A percentile compares a stretch with the other conserved stretches of the same genome.
phyloP scores from a whole-genome alignment of 2,113 vertebrate genomes.

The Python bivittatus region DNA sequence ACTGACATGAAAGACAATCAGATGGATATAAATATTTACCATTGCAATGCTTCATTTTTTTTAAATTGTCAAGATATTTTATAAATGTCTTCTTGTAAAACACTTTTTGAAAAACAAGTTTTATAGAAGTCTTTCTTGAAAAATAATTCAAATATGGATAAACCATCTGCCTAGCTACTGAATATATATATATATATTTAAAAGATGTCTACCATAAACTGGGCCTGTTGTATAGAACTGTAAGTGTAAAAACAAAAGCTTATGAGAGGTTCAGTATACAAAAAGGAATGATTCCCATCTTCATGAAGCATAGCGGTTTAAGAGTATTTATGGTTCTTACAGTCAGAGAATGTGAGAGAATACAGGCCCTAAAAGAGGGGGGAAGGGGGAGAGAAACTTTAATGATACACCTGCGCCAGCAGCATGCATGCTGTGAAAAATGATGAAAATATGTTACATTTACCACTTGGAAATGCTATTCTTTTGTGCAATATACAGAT shows the following conservation, averaged over 20 bases:
- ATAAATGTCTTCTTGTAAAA: too few species aligned
- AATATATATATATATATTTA: conserved; percentile 8
- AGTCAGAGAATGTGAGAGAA: background rate
- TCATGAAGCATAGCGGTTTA: background rate
- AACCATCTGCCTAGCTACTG: background rate
- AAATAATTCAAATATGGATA: conserved; percentile 11
- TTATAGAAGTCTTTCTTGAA: background rate
- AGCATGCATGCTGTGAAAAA: conserved; percentile 17
- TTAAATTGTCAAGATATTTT: background rate
- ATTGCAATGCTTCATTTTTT: background rate
- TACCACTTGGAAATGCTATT: background rate
- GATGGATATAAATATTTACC: background rate
- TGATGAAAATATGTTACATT: conserved; percentile 1
- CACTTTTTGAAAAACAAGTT: too few species aligned
- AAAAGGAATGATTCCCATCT: background rate
- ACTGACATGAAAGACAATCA: background rate
- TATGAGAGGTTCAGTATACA: background rate
- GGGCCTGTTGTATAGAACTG: background rate
- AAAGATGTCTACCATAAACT: conserved; percentile 4
- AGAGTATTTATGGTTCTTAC: conserved; percentile 18
- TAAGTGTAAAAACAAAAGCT: conserved; percentile 2
- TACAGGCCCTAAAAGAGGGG: background rate
- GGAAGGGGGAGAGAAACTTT: background rate
- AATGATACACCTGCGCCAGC: background rate
- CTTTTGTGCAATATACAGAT: background rate